Conservation (phyloP, 2,888 invertebrate species). For the Melinaea marsaeus region DNA sequence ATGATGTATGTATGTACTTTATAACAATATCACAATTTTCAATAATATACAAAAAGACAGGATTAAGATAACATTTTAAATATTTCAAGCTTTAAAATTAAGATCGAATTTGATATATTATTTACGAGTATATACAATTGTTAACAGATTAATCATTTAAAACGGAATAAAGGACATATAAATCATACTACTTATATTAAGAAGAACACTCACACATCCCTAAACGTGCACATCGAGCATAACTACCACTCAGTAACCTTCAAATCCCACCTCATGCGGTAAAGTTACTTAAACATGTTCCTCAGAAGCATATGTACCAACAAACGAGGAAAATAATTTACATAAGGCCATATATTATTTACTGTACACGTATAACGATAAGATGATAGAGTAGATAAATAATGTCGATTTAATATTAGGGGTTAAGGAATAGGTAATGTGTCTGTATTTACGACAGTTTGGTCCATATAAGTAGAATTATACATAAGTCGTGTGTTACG, state of each 20-base stretch:
- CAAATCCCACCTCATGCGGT: slow-evolving; percentile 45
- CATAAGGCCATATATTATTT: slow-evolving; percentile 75
- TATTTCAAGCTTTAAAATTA: slow-evolving; percentile 74
- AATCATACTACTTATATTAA: slow-evolving; percentile 58
- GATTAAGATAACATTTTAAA: slow-evolving; percentile 68
- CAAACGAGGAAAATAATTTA: slow-evolving; percentile 69
- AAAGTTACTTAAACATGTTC: slow-evolving; percentile 44
- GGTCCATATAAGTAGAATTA: slow-evolving; percentile 75
- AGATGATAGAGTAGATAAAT: slow-evolving; percentile 74
- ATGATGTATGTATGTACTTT: slow-evolving; percentile 53
- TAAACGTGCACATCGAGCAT: slow-evolving; percentile 59
- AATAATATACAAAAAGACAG: slow-evolving; percentile 75
- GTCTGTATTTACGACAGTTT: slow-evolving; percentile 76
- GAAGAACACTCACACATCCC: slow-evolving; percentile 61
- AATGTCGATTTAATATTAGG: slow-evolving; percentile 71
- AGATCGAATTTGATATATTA: slow-evolving; percentile 55
- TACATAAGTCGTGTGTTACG: slow-evolving; percentile 65
- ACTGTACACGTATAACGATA: slow-evolving; percentile 76
- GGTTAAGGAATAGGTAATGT: slow-evolving; percentile 68
- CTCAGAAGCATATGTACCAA: slow-evolving; percentile 63
- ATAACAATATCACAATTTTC: slow-evolving; percentile 78
- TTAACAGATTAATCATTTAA: slow-evolving; percentile 60
- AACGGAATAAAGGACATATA: slow-evolving; percentile 55
- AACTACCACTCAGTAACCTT: slow-evolving; percentile 56
- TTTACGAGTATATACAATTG: slow-evolving; percentile 53